Conservation (phyloP, 2,113 vertebrate species). For the Gila orcuttii region DNA sequence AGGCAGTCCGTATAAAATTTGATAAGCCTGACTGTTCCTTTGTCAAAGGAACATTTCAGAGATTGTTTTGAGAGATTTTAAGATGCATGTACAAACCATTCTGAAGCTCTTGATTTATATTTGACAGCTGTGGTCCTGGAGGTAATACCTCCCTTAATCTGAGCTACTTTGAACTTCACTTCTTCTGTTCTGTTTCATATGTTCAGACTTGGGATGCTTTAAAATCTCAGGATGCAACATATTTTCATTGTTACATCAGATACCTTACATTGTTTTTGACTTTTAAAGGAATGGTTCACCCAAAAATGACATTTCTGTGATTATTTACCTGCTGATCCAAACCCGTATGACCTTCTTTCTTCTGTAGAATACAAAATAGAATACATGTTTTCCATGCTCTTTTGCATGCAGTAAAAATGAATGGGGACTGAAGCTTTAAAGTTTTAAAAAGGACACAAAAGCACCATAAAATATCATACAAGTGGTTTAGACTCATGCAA, state of each 20-base stretch:
- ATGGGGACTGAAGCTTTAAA: background rate
- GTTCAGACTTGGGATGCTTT: slow-evolving; percentile 47
- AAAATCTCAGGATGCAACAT: slow-evolving; percentile 43
- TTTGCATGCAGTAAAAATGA: background rate
- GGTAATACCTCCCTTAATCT: slow-evolving; percentile 31
- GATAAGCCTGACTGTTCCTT: background rate
- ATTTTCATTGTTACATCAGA: slow-evolving; percentile 46
- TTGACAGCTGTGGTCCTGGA: slow-evolving; percentile 40
- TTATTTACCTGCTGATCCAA: background rate
- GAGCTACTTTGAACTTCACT: slow-evolving; percentile 50
- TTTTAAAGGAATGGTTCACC: background rate
- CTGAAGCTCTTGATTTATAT: slow-evolving; percentile 33
- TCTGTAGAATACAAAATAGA: background rate
- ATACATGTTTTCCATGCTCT: background rate
- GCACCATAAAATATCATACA: background rate
- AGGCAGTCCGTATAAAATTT: background rate
- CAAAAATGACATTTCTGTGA: background rate
- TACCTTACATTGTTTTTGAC: background rate
- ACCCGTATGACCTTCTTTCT: background rate
- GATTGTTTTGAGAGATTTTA: slow-evolving; percentile 23
- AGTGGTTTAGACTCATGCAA: background rate
- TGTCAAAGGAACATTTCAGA: slow-evolving; percentile 8
- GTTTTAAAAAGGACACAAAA: background rate
- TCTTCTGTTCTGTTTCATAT: slow-evolving; percentile 35
- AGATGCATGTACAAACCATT: slow-evolving; percentile 33